A percentile compares a stretch with the other conserved stretches of the same genome.
phyloP scores from a whole-genome alignment of 2,888 invertebrate genomes.

The Epicampocera succincta region DNA sequence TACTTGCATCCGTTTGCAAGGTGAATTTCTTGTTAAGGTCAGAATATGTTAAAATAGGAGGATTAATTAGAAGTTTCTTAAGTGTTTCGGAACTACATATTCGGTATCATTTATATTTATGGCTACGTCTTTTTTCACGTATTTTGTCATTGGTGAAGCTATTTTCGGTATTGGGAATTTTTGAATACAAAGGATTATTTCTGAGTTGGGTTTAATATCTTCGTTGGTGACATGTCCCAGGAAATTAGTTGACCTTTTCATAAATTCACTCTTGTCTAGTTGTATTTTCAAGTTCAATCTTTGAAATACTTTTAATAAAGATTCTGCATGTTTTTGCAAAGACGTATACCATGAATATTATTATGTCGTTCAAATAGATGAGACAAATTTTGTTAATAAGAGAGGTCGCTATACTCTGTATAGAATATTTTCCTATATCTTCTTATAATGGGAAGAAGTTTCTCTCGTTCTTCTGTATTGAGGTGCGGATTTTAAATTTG shows the following conservation, averaged over 20 bases:
- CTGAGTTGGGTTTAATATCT: too few relatives aligned
- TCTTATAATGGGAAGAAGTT: neutral
- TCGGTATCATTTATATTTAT: too few relatives aligned
- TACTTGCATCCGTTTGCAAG: too few relatives aligned
- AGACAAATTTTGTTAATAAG: neutral
- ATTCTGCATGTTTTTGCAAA: neutral
- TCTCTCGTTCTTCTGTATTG: neutral
- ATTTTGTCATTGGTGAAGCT: too few relatives aligned
- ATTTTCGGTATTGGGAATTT: too few relatives aligned
- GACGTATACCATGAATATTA: neutral
- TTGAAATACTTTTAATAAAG: neutral
- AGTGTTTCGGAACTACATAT: too few relatives aligned
- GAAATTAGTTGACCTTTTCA: neutral
- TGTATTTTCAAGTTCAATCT: neutral
- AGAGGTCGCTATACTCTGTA: neutral
- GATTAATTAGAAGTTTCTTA: too few relatives aligned
- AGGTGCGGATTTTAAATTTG: neutral
- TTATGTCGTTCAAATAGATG: neutral
- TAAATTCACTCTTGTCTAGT: neutral
- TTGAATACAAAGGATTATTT: too few relatives aligned
- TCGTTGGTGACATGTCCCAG: too few relatives aligned
- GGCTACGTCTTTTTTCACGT: too few relatives aligned
- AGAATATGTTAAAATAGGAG: too few relatives aligned
- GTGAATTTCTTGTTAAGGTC: too few relatives aligned
- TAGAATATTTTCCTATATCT: neutral